phyloP scores from a whole-genome alignment of 1,140 invertebrate genomes.

The Melipona quadrifasciata region DNA sequence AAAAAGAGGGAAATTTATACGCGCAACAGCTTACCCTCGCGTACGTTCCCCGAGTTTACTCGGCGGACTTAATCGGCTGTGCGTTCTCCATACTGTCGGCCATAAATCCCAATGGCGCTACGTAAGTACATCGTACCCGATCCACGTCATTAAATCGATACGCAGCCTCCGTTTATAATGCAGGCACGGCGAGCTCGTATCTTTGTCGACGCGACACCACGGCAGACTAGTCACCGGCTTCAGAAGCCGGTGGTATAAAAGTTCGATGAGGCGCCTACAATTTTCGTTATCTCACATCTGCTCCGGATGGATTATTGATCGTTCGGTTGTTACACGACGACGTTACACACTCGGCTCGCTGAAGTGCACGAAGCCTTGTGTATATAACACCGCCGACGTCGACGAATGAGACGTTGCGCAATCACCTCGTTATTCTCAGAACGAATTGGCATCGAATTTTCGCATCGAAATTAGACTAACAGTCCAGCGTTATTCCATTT shows the following conservation, averaged over 20 bases:
- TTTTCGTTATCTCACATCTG: slow-evolving; percentile 63
- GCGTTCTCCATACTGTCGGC: background rate
- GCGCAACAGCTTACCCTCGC: background rate
- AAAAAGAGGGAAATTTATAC: background rate
- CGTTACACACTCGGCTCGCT: slow-evolving; percentile 17
- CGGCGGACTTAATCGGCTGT: slow-evolving; percentile 17
- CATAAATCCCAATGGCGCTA: slow-evolving; percentile 12
- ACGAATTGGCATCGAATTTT: background rate
- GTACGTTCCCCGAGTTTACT: no score
- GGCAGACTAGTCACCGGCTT: background rate
- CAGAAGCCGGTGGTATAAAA: slow-evolving; percentile 55
- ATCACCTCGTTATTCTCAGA: background rate
- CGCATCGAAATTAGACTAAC: background rate
- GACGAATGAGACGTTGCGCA: background rate
- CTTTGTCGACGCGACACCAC: background rate
- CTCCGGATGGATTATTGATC: slow-evolving; percentile 66
- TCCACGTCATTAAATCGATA: slow-evolving; percentile 36
- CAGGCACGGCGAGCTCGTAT: background rate
- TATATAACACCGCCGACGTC: background rate
- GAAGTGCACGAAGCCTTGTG: background rate
- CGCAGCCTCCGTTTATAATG: background rate
- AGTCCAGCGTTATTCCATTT: background rate
- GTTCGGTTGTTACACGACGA: slow-evolving; percentile 43
- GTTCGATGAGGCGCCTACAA: slow-evolving; percentile 56
- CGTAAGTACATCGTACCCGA: background rate